Evolutionary conservation across 1,140 invertebrate species (phyloP).

Genomic region (Zophobas atratus): DNA sequence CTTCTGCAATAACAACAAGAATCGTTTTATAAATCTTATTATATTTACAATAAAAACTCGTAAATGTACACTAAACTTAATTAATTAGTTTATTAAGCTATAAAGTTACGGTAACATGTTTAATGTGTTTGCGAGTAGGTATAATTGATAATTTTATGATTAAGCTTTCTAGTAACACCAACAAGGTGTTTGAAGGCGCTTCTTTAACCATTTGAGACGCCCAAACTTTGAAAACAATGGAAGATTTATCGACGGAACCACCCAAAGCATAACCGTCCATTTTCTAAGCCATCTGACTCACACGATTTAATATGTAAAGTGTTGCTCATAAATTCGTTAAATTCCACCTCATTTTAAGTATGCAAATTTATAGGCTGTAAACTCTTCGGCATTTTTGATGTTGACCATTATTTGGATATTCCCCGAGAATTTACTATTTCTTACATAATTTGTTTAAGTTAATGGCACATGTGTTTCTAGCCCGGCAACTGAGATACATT

Average conservation of each 20-base stretch:
- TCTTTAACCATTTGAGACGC: no score
- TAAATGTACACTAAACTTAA: conserved; percentile 41
- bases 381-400: conserved; percentile 45
- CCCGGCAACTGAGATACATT: neutral
- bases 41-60: conserved; percentile 41
- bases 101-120: conserved; percentile 38
- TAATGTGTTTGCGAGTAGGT: conserved; percentile 42
- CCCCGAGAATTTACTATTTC: conserved; percentile 25
- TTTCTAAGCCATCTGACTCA: neutral
- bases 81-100: conserved; percentile 42
- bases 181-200: no score
- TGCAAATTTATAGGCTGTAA: conserved; percentile 36
- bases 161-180: conserved; percentile 17
- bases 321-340: conserved; percentile 15
- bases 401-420: conserved; percentile 44
- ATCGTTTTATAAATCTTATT: conserved; percentile 34
- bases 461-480: conserved; percentile 25
- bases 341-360: conserved; percentile 38
- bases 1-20: conserved; percentile 22
- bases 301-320: conserved; percentile 1
- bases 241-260: neutral
- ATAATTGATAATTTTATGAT: conserved; percentile 44
- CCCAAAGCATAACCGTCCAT: no score
- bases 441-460: conserved; percentile 41
- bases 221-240: neutral